Percentiles rank a stretch among this genome's conserved stretches.
Evolutionary conservation across 2,797 vertebrate species (phyloP).

Genomic region (Pagetopsis macropterus): DNA sequence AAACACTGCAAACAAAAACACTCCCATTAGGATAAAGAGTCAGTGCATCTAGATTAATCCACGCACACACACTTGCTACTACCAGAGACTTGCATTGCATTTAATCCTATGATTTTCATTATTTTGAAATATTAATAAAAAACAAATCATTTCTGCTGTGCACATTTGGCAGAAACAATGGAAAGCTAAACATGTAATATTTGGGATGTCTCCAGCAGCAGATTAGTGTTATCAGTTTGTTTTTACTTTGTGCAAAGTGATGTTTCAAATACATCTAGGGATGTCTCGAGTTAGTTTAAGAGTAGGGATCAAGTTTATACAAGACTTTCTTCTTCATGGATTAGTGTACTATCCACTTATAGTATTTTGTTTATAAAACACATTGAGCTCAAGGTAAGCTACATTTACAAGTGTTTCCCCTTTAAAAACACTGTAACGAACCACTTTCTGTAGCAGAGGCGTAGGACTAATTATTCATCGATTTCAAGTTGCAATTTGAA

Average conservation of each 20-base stretch:
- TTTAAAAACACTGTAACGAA: background rate
- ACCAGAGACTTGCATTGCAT: constrained; percentile 45
- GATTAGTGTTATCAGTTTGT: constrained; percentile 47
- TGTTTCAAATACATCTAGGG: constrained; percentile 50
- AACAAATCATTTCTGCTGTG: constrained; percentile 31
- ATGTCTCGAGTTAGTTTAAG: constrained; percentile 53
- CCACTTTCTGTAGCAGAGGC: background rate
- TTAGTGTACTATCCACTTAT: background rate
- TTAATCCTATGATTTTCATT: constrained; percentile 21
- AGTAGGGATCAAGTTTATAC: constrained; percentile 9
- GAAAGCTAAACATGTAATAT: constrained; percentile 5
- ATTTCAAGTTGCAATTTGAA: too few relatives aligned
- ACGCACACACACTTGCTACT: constrained; percentile 45
- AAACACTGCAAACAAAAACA: constrained; percentile 46
- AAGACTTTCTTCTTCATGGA: constrained; percentile 4
- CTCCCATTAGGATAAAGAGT: constrained; percentile 28
- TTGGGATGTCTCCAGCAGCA: constrained; percentile 55
- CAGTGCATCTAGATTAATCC: constrained; percentile 28
- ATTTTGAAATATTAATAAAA: constrained; percentile 22
- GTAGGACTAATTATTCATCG: too few relatives aligned
- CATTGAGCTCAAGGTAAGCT: background rate
- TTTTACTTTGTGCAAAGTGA: constrained; percentile 28
- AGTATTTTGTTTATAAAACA: constrained; percentile 11
- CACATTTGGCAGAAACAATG: background rate
- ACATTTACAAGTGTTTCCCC: background rate